Evolutionary conservation across 2,113 vertebrate genomes (phyloP).

Genomic region (Mola mola): DNA sequence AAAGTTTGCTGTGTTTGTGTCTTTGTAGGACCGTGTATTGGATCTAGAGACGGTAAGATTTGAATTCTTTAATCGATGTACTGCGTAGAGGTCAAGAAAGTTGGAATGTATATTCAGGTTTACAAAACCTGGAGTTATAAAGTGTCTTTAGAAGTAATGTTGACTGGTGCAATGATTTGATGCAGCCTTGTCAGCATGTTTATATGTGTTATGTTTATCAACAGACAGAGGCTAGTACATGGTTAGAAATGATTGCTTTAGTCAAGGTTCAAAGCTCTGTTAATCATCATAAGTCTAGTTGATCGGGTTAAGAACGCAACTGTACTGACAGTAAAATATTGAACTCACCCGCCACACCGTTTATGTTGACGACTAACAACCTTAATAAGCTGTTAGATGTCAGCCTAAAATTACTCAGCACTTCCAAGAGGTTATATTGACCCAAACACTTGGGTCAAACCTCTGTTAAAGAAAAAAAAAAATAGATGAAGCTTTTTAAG

Average conservation of each 20-base stretch:
- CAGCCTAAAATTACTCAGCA: constrained; percentile 42
- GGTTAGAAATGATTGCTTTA: constrained; percentile 49
- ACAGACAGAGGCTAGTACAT: neutral
- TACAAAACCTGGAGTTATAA: too few relatives aligned
- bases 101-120: too few relatives aligned
- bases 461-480: too few relatives aligned
- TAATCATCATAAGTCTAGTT: constrained; percentile 55
- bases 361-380: constrained; percentile 30
- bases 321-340: too few relatives aligned
- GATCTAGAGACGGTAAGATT: constrained; percentile 79
- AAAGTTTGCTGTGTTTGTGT: too few relatives aligned
- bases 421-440: constrained; percentile 55
- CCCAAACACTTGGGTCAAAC: constrained; percentile 30
- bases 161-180: too few relatives aligned
- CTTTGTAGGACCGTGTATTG: constrained; percentile 72
- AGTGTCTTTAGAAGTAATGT: too few relatives aligned
- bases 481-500: too few relatives aligned
- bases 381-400: constrained; percentile 57
- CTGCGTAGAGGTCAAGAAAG: neutral
- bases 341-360: constrained; percentile 21
- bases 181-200: too few relatives aligned
- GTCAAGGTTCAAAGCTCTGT: constrained; percentile 41
- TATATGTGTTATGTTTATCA: too few relatives aligned
- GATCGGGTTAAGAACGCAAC: constrained; percentile 39
- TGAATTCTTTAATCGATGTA: neutral